A percentile compares a stretch with the other conserved stretches of the same genome.
phyloP scores from a whole-genome alignment of 2,888 invertebrate genomes.

The Zele albiditarsus region DNA sequence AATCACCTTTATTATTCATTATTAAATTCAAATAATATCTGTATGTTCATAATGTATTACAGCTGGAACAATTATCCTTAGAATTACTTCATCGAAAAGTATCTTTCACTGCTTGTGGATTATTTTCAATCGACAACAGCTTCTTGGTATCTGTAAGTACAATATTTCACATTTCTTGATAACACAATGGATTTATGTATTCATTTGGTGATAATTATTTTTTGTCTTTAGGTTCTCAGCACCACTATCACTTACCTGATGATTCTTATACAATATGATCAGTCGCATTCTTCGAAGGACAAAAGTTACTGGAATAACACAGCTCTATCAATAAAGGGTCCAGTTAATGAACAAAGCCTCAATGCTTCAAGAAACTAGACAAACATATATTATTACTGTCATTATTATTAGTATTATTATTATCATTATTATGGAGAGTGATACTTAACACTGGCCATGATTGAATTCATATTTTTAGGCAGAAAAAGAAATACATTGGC shows the following conservation, averaged over 20 bases:
- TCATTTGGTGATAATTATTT: neutral
- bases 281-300: neutral
- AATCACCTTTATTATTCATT: neutral
- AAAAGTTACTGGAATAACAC: neutral
- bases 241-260: neutral
- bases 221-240: neutral
- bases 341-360: too few species aligned
- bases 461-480: too few species aligned
- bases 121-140: neutral
- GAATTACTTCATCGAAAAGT: neutral
- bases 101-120: neutral
- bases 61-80: neutral
- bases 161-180: neutral
- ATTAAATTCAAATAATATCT: too few species aligned
- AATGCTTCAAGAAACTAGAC: too few species aligned
- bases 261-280: neutral
- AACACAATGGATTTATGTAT: neutral
- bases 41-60: neutral
- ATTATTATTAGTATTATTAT: too few species aligned
- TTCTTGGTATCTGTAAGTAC: neutral
- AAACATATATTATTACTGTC: too few species aligned
- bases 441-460: too few species aligned
- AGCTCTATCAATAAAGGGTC: too few species aligned
- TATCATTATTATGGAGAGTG: too few species aligned
- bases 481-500: too few species aligned